These are phyloP conservation scores for Helogale parvula DNA, from an alignment of 2,113 vertebrate genomes.

Conservation along the genomic window DNA sequence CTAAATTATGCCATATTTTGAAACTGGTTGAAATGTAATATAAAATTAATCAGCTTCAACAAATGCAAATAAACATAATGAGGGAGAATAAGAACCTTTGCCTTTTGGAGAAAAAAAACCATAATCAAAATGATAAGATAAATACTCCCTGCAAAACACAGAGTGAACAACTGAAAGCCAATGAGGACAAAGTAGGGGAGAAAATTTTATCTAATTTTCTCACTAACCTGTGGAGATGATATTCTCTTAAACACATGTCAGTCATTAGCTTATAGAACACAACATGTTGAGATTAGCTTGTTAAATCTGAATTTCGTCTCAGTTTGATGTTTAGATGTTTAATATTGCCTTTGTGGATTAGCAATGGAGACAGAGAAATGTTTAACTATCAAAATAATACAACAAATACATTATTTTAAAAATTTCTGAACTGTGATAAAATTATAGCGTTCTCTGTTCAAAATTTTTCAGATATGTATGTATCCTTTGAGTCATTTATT, in stretches of 20 bases:
- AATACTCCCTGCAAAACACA: not conserved
- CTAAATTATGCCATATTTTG: not conserved
- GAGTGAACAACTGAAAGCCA: not conserved
- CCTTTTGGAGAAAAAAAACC: not conserved
- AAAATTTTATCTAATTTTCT: not conserved
- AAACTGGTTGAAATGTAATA: not conserved
- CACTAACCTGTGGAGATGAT: not conserved
- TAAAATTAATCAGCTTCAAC: not conserved
- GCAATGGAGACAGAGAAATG: not conserved
- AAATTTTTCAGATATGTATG: not conserved
- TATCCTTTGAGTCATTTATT: not conserved
- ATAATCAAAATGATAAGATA: not conserved
- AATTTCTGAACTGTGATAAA: not conserved
- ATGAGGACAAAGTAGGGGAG: accelerated
- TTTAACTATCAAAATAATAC: not conserved
- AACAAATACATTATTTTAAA: not conserved
- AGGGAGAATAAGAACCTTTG: not conserved
- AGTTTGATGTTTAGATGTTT: not conserved
- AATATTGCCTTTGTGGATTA: not conserved
- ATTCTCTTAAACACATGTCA: not conserved
- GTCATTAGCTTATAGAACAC: not conserved
- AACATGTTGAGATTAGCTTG: not conserved
- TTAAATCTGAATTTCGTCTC: conserved; percentile 35
- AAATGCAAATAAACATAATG: not conserved
- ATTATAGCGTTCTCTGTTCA: not conserved